Conservation (phyloP, 2,888 invertebrate species). For the Lithophane socia region DNA sequence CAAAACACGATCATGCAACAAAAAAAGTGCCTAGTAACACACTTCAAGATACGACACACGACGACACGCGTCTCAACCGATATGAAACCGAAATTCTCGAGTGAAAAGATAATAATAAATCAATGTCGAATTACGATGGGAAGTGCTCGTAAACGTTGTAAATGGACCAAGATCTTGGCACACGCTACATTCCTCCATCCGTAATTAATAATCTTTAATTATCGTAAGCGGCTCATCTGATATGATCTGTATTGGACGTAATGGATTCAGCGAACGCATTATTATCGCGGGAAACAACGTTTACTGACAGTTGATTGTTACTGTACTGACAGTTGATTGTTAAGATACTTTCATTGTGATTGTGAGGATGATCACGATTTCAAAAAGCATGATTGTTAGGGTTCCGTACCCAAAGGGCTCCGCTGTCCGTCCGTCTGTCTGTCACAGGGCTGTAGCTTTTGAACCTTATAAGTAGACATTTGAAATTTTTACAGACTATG, state of each 20-base stretch:
- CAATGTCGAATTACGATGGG: slow-evolving; percentile 43
- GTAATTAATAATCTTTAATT: slow-evolving; percentile 58
- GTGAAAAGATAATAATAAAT: slow-evolving; percentile 58
- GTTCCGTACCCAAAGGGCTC: too few species aligned
- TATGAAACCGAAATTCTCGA: slow-evolving; percentile 57
- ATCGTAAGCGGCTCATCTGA: slow-evolving; percentile 49
- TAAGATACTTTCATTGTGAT: slow-evolving; percentile 28
- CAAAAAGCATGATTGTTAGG: background rate
- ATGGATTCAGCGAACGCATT: slow-evolving; percentile 57
- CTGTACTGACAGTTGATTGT: background rate
- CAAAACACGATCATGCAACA: background rate
- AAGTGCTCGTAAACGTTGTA: slow-evolving; percentile 51
- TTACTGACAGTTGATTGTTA: background rate
- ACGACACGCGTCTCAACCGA: slow-evolving; percentile 13
- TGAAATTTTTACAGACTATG: too few species aligned
- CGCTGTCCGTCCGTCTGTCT: too few species aligned
- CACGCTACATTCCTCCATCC: slow-evolving; percentile 64
- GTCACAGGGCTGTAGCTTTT: too few species aligned
- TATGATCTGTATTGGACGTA: slow-evolving; percentile 58
- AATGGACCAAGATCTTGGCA: slow-evolving; percentile 30
- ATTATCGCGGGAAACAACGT: slow-evolving; percentile 15
- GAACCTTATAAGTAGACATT: too few species aligned
- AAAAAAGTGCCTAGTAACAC: background rate
- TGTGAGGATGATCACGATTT: background rate
- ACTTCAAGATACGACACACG: slow-evolving; percentile 17